phyloP scores from a whole-genome alignment of 1,140 invertebrate species.

The Papilio polytes region DNA sequence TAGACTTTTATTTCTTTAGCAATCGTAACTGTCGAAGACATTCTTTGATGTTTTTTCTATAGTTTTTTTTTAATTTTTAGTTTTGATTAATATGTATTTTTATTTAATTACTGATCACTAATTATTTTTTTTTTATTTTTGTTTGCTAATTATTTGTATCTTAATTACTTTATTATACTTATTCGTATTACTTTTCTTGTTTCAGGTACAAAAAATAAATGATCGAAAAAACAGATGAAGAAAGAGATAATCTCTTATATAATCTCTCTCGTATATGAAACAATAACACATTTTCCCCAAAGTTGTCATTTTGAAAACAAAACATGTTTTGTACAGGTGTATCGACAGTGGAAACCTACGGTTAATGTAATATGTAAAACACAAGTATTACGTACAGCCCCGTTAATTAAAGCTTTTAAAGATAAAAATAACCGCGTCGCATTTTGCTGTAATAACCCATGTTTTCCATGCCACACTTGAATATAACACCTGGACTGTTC shows the following conservation, averaged over 20 bases:
- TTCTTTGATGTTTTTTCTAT: background rate
- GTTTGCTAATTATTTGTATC: background rate
- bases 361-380: background rate
- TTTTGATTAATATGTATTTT: background rate
- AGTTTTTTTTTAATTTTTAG: background rate
- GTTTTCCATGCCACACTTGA: constrained; percentile 15
- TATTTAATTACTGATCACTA: background rate
- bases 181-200: background rate
- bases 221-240: background rate
- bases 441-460: constrained; percentile 10
- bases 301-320: background rate
- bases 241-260: background rate
- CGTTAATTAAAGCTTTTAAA: constrained; percentile 20
- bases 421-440: constrained; percentile 19
- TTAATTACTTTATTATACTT: too few relatives aligned
- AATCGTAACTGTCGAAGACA: background rate
- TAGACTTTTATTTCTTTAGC: background rate
- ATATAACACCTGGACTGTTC: constrained; percentile 10
- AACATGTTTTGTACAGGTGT: background rate
- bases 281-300: background rate
- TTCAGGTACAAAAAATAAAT: constrained; percentile 3
- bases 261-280: background rate
- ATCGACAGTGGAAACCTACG: background rate
- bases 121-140: background rate
- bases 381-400: background rate